These are phyloP conservation scores for Alaudala cheleensis DNA, from an alignment of 2,113 vertebrate species.

Conservation along the genomic window DNA sequence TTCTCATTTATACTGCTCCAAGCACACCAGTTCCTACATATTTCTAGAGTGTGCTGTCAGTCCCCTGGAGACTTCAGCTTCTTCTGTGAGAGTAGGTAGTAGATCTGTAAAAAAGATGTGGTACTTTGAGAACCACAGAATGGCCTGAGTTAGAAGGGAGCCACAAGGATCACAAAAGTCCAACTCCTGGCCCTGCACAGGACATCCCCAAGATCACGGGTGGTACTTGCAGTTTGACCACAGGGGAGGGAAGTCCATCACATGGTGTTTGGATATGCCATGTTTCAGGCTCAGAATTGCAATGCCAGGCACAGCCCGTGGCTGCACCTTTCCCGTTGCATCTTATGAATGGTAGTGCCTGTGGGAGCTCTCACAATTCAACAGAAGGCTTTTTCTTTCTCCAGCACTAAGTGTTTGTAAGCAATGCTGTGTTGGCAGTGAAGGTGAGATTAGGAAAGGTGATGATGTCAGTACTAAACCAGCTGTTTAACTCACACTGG, in stretches of 20 bases:
- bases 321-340: background rate
- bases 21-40: background rate
- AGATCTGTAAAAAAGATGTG: background rate
- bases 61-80: background rate
- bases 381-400: background rate
- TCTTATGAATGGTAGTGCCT: background rate
- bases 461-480: background rate
- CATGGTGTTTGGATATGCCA: background rate
- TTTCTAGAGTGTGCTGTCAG: background rate
- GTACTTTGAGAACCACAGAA: background rate
- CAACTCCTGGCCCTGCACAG: background rate
- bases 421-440: background rate
- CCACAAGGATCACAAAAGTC: background rate
- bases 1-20: background rate
- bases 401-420: background rate
- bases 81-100: background rate
- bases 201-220: background rate
- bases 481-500: background rate
- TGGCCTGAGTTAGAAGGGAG: background rate
- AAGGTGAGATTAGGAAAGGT: background rate
- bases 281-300: background rate
- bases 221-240: background rate
- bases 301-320: background rate
- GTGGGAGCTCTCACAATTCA: background rate
- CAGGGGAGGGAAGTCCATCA: background rate